These are phyloP conservation scores for Sclerodermus sp. DNA, from an alignment of 2,888 invertebrate genomes.

Conservation along the genomic window DNA sequence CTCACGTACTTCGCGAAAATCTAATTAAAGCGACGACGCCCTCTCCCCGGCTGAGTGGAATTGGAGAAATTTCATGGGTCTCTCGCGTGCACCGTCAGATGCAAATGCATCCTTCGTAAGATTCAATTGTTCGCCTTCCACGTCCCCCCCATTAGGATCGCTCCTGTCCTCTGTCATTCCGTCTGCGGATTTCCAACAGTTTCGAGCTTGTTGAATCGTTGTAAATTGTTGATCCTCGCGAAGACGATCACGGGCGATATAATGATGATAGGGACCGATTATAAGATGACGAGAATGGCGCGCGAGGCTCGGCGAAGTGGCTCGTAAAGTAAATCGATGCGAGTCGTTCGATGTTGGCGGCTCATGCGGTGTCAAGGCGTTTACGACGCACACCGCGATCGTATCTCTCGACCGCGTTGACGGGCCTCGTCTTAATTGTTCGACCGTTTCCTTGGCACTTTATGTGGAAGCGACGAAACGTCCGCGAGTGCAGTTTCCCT, in stretches of 20 bases:
- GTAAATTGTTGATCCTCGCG: background rate
- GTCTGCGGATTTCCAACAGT: too few species aligned
- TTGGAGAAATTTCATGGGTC: too few species aligned
- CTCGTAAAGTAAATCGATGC: slow-evolving; percentile 41
- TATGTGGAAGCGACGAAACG: background rate
- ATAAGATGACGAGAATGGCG: slow-evolving; percentile 25
- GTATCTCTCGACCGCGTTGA: slow-evolving; percentile 33
- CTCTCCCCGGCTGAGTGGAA: too few species aligned
- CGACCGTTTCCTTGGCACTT: slow-evolving; percentile 22
- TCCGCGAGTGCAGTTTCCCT: too few species aligned
- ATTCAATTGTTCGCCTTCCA: too few species aligned
- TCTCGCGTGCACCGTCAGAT: too few species aligned
- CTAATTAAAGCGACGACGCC: too few species aligned
- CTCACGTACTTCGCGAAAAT: too few species aligned
- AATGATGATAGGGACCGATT: slow-evolving; percentile 29
- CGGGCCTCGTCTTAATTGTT: slow-evolving; percentile 35
- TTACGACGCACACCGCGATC: slow-evolving; percentile 20
- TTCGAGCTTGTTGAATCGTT: too few species aligned
- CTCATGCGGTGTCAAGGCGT: background rate
- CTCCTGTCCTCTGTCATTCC: too few species aligned
- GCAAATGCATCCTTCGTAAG: too few species aligned
- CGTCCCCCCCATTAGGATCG: too few species aligned
- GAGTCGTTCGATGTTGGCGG: background rate
- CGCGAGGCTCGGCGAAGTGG: slow-evolving; percentile 29
- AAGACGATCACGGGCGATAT: slow-evolving; percentile 6